Evolutionary conservation across 2,113 vertebrate species (phyloP), one percentile per base, ranked within the genome.

Genomic region (Brachirus orientalis): DNA sequence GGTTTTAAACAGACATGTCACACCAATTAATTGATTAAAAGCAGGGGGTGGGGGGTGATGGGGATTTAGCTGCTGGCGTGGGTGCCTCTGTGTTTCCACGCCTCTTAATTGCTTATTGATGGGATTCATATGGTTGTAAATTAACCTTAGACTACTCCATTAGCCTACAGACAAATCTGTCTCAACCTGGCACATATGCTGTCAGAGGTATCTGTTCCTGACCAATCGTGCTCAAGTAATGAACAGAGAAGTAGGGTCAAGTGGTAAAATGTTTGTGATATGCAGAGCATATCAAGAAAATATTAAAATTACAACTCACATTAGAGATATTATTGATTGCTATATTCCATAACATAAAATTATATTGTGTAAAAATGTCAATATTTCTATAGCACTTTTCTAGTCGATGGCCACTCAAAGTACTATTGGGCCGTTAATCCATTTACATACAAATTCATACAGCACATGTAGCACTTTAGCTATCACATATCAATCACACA

Each of bases 31-130:
- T 86, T 89, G 90, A 89, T 86, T 90, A 58, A 77, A 84, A 52
- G 58, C 33, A 48, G 16, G 9, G 75, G 80, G 40, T 61, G 22
- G 73, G 76, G 70, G 72, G 22, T 18, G 69, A 47, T 36, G 66
- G 35, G 72, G 79, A 67, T 78, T 79, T 60, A 72, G 81, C 83
- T 83, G 69, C 83, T 76, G 83, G 82, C 65, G 80, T 56, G 44
- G 63, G 63, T 47, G 84, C 69, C 72, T 81, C 65, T 41, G 61
- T 80, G 87, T 89, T 87, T 90, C 80, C 79, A 85, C 82, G 85
- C 73, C 81, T 79, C 72, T 85, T 92, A 92, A 93, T 93, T 93
- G 86, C 86, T 86, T 92, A 93, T 93, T 92, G 91, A 93, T 92
- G 89, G 86, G 79, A 82, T 81, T 91, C 78, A 87, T 89, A 89